phyloP scores from a whole-genome alignment of 2,888 invertebrate species.

The Amphipoea oculea region DNA sequence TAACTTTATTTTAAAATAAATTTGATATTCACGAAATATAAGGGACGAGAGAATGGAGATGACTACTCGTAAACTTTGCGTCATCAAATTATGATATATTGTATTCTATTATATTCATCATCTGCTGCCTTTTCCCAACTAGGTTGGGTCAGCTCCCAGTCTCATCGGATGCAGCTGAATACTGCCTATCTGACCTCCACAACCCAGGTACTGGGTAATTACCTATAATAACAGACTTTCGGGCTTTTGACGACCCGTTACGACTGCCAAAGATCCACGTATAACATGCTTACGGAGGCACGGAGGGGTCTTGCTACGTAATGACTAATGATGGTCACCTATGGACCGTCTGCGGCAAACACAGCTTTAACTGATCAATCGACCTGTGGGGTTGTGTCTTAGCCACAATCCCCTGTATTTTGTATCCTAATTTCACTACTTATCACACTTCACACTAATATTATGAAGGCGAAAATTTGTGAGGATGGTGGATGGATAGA shows the following conservation, averaged over 20 bases:
- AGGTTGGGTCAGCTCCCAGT: neutral
- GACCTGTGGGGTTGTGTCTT: neutral
- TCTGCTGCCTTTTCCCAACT: neutral
- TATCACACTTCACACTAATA: too few species aligned
- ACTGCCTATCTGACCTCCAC: neutral
- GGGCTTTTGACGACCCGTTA: neutral
- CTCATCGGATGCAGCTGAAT: neutral
- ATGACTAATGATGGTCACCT: too few species aligned
- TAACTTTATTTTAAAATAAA: conserved; percentile 34
- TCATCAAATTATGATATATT: conserved; percentile 1
- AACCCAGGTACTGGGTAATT: neutral
- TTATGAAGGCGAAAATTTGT: too few species aligned
- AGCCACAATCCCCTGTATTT: too few species aligned
- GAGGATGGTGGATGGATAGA: too few species aligned
- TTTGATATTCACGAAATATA: conserved; percentile 19
- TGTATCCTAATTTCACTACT: too few species aligned
- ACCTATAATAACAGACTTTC: neutral
- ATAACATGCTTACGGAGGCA: neutral
- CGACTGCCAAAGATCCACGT: neutral
- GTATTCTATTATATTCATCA: neutral
- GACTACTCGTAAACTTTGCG: neutral
- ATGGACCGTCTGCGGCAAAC: too few species aligned
- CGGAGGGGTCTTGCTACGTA: neutral
- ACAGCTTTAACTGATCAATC: too few species aligned
- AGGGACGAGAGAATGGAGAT: neutral